Base-by-base conservation (phyloP, 2,113 vertebrate species). In the Lasiurus cinereus region DNA sequence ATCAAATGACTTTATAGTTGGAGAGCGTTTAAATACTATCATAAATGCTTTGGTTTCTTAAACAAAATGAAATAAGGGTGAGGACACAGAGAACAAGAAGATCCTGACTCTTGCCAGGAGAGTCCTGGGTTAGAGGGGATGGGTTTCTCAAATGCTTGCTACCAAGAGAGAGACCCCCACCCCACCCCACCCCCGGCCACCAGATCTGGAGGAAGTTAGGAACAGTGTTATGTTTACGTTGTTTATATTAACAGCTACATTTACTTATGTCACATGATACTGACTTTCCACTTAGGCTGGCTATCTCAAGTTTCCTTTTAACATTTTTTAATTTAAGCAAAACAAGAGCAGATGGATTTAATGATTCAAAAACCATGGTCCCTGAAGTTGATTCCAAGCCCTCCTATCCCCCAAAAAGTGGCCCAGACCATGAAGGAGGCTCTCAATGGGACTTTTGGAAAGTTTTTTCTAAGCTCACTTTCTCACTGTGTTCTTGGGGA, bases 281-380 rank as follows among this genome's bases (percentile, higher is more conserved):
- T 2, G 4, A 66, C 56, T 59, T 56, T 66, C 54, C 70, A 56
- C 22, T 78, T 36, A 50, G 43, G 52, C 10, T 54, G 43, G 43
- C 12, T 73, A 48, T 69, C 46, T 73, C 72, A 39, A 31, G 5
- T 87, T 73, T 69, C 24, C 50, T 39, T 83, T 54, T 16, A 31
- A 22, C n/a, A 0, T 22, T 22, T 72, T 64, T 70, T 22, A 69
- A 73, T 54, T 36, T 18, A 56, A 19, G 36, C 64, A 46, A 54
- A 66, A 88, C 50, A 76, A 88, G 90, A 88, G 54, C 70, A 79
- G 73, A 80, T 70, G 88, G 77, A 84, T 36, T 62, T 73, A 69
- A 72, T 50, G 19, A 82, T 22, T 29, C 22, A 56, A 64, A 78
- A 76, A 9, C 33, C 29, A 21, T 56, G 46, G 31, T 82, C 36